A percentile compares a stretch with the other conserved stretches of the same genome.
These are phyloP conservation scores for Chrysocyon brachyurus DNA, from an alignment of 2,797 vertebrate species.

Conservation along the genomic window DNA sequence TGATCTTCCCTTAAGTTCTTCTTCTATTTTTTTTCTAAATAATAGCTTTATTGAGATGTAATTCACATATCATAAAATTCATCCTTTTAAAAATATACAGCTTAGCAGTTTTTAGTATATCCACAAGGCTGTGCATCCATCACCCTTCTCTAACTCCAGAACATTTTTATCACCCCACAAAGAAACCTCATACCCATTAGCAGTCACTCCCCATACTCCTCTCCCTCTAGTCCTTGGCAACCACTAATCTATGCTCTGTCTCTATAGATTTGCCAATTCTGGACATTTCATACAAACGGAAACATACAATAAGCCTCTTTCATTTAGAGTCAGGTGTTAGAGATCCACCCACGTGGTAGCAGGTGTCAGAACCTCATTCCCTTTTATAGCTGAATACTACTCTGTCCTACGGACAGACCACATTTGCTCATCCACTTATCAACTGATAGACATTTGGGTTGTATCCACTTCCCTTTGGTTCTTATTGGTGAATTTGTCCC, in stretches of 20 bases:
- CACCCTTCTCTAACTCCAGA: not conserved
- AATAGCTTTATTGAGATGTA: not conserved
- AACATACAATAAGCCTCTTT: not conserved
- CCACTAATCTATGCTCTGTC: not conserved
- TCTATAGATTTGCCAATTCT: not conserved
- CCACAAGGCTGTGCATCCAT: not conserved
- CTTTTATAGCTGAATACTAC: not conserved
- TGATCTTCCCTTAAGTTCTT: not conserved
- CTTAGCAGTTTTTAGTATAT: not conserved
- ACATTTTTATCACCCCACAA: not conserved
- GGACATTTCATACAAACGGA: not conserved
- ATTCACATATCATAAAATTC: not conserved
- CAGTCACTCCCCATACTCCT: rapidly evolving
- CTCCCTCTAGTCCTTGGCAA: not conserved
- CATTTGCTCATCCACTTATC: not conserved
- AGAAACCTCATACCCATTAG: not conserved
- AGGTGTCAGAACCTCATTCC: not conserved
- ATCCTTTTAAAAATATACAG: not conserved
- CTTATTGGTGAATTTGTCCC: not conserved
- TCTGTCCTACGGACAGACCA: not conserved
- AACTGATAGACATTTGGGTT: not conserved
- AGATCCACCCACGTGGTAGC: no score
- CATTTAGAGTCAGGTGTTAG: not conserved
- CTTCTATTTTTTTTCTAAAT: not conserved
- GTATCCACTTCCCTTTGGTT: not conserved